Evolutionary conservation across 64 coral and sea anemone genomes (phyloP).

Genomic region (Exaiptasia diaphana): DNA sequence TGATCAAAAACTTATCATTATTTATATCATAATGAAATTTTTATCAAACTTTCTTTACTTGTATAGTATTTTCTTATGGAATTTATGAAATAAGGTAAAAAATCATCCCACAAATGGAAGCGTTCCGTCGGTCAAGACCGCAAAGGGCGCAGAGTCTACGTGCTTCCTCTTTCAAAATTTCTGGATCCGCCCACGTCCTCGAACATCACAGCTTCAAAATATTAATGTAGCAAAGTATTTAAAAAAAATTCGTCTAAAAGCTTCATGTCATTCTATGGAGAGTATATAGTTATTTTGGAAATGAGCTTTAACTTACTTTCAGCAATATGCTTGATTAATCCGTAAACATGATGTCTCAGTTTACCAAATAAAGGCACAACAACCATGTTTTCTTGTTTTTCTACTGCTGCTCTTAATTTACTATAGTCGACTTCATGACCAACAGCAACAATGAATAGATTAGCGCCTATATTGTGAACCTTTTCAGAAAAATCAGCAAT

Average conservation of each 20-base stretch:
- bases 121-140: not conserved
- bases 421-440: conserved; percentile 11
- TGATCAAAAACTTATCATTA: too few relatives aligned
- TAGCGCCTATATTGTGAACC: conserved; percentile 19
- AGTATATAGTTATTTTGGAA: too few relatives aligned
- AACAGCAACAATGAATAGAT: conserved; percentile 3
- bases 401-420: conserved; percentile 30
- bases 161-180: not conserved
- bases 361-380: conserved; percentile 2
- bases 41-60: too few relatives aligned
- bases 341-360: not conserved
- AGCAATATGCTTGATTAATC: not conserved
- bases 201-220: not conserved
- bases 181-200: not conserved
- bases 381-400: conserved; percentile 38
- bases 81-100: too few relatives aligned
- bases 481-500: not conserved
- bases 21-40: too few relatives aligned
- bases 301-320: conserved; percentile 1
- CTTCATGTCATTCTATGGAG: not conserved
- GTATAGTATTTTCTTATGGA: too few relatives aligned
- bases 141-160: not conserved
- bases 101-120: too few relatives aligned
- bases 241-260: not conserved
- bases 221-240: not conserved